Base-by-base conservation (phyloP, 92 coral and sea anemone genomes). In the Palythoa caribaeorum region DNA sequence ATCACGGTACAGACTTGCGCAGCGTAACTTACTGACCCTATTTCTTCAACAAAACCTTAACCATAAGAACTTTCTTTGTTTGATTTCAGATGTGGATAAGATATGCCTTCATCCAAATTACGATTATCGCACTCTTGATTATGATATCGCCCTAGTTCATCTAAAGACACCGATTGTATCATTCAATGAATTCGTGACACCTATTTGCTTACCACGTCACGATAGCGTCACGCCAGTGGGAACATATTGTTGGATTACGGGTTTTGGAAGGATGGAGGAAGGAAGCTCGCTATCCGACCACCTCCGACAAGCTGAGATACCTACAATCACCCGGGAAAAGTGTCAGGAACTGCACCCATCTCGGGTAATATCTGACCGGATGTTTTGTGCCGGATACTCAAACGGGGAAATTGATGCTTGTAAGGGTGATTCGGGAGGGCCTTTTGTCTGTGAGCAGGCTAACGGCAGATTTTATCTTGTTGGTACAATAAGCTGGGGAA, bases 361-460 rank as follows among this genome's bases (percentile, higher is more conserved):
- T 63, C 80, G 90, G 62, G 54, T 70, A 54, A 91, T 94, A 17
- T 89, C 92, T 2, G 90, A 93, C 60, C 87, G 90, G 37, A 92
- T 94, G 96, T 86, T 94, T 48, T 94, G 98, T 77, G 98, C 98
- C 36, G 98, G 96, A 38, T 89, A 84, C 87, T 87, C 90, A 40
- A 87, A 59, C 20, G 98, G 98, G n/a, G 85, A 87, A 71, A 85
- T 93, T 16, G 98, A 94, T 55, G 87, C 96, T 55, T 94, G 98
- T 68, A 93, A 93, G 89, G 98, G 98, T 1, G 98, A 94, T 84
- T 93, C 96, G 38, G 98, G 98, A 14, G 98, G 98, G 1, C 98
- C 98, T 3, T 93, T 94, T 20, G 98, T 94, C 73, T 94, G 98
- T 48, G 59, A 76, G 63, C 93, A 94, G 20, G 75, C 62, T 21